These are phyloP conservation scores for Eudasyphora cyanicolor DNA, from an alignment of 2,888 invertebrate species.

Conservation along the genomic window DNA sequence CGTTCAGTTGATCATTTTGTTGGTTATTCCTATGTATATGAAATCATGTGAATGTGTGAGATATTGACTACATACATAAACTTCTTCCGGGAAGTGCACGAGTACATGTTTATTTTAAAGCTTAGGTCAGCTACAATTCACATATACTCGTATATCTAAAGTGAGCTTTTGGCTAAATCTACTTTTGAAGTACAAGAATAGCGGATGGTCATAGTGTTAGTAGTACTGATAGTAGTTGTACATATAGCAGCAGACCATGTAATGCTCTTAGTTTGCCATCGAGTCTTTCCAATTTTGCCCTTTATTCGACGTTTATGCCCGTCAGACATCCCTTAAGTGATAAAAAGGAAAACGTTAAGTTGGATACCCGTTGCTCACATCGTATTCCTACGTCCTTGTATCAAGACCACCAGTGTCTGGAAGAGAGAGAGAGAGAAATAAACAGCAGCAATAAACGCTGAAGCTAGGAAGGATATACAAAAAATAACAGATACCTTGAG, in stretches of 20 bases:
- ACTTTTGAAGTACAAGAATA: constrained; percentile 38
- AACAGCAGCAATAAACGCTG: too few relatives aligned
- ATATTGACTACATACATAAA: neutral
- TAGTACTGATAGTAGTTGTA: constrained; percentile 38
- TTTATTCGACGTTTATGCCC: neutral
- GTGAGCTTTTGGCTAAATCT: constrained; percentile 66
- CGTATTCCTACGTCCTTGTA: too few relatives aligned
- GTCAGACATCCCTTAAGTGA: constrained; percentile 26
- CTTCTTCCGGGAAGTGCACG: neutral
- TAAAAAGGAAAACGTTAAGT: neutral
- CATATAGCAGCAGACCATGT: constrained; percentile 6
- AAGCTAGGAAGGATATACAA: too few relatives aligned
- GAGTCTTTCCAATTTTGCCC: neutral
- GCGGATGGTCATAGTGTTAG: neutral
- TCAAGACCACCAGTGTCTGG: too few relatives aligned
- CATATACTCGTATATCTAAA: constrained; percentile 62
- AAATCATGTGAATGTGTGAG: neutral
- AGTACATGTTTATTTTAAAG: constrained; percentile 71
- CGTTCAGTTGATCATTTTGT: constrained; percentile 1
- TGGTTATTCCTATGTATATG: neutral
- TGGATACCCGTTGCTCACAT: too few relatives aligned
- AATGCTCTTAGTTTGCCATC: neutral
- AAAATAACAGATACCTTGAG: too few relatives aligned
- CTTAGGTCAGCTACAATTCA: constrained; percentile 78
- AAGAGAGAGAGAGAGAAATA: neutral